Conservation (phyloP, 2,797 vertebrate species). For the Chelon labrosus region DNA sequence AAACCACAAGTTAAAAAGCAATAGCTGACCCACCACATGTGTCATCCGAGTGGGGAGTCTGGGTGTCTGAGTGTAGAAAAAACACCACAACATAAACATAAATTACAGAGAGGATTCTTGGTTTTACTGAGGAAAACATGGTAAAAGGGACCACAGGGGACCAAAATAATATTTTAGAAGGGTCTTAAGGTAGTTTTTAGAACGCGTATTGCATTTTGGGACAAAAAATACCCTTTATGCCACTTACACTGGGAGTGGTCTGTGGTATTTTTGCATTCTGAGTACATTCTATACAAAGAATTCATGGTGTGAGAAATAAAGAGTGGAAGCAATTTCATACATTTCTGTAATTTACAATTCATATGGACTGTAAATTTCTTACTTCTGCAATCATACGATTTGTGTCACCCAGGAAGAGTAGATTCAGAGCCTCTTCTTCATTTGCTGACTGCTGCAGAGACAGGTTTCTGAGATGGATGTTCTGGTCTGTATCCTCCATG, state of each 20-base stretch:
- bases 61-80: conserved; percentile 45
- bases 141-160: conserved; percentile 62
- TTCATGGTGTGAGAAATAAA: conserved; percentile 11
- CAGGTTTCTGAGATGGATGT: conserved; percentile 96
- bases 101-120: conserved; percentile 68
- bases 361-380: conserved; percentile 43
- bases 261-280: conserved; percentile 27
- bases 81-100: conserved; percentile 66
- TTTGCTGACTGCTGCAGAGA: conserved; percentile 92
- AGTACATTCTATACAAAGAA: conserved; percentile 16
- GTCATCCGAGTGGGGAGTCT: conserved; percentile 61
- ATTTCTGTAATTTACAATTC: background rate
- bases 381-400: conserved; percentile 99
- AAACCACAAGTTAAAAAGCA: conserved; percentile 56
- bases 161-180: conserved; percentile 69
- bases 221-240: conserved; percentile 35
- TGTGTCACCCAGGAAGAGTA: conserved; percentile 97
- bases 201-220: conserved; percentile 39
- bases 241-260: conserved; percentile 37
- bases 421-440: conserved; percentile 95
- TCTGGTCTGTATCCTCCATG: conserved; percentile 95
- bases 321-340: background rate
- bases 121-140: conserved; percentile 47
- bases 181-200: conserved; percentile 58
- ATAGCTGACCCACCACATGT: conserved; percentile 49